A percentile compares a stretch with the other conserved stretches of the same genome.
phyloP scores from a whole-genome alignment of 2,113 vertebrate genomes.

The Myotis lucifugus region DNA sequence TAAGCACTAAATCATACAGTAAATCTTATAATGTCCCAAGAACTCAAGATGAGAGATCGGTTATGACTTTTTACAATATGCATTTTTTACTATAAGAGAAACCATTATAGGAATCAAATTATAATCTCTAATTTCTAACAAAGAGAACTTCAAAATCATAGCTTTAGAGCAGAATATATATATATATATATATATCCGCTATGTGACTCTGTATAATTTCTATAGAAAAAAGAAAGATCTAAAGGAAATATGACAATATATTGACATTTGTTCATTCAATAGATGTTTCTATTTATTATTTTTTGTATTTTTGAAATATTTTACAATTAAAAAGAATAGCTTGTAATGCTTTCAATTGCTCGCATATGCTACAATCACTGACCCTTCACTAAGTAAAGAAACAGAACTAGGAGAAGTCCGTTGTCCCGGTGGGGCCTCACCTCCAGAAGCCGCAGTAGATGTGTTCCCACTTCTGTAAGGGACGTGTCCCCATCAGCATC shows the following conservation, averaged over 20 bases:
- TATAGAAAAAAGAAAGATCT: not conserved
- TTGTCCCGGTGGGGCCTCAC: not conserved
- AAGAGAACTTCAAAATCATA: not conserved
- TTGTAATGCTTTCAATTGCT: not conserved
- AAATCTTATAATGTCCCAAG: not conserved
- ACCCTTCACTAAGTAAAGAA: not conserved
- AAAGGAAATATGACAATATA: not conserved
- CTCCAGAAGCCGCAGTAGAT: not conserved
- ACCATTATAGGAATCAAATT: constrained; percentile 2
- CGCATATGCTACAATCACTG: not conserved
- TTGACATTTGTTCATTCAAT: not conserved
- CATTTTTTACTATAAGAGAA: not conserved
- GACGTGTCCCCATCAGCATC: not conserved
- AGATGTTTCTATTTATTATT: not conserved
- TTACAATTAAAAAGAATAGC: not conserved
- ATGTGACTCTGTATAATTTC: not conserved
- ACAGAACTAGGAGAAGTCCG: not conserved
- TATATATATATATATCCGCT: no score
- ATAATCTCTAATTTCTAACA: not conserved
- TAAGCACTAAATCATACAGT: not conserved
- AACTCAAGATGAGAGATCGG: not conserved
- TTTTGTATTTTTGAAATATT: not conserved
- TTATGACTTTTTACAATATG: constrained; percentile 3
- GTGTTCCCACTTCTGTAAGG: not conserved
- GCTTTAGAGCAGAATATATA: not conserved